phyloP scores from a whole-genome alignment of 2,797 vertebrate genomes.

The Mormyrops boulengeri region DNA sequence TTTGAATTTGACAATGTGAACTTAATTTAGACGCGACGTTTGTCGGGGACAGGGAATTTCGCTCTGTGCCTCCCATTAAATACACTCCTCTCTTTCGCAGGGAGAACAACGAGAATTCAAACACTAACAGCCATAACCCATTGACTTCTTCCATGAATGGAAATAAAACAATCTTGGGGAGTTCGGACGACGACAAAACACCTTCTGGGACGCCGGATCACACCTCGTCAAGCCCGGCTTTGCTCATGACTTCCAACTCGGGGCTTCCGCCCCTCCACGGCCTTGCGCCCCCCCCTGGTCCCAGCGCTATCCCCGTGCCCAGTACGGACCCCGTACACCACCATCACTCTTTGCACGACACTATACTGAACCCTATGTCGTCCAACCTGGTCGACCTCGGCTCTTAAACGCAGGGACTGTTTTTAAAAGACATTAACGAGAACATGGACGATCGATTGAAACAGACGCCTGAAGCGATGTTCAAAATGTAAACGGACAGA shows the following conservation, averaged over 20 bases:
- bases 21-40: constrained; percentile 2
- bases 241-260: constrained; percentile 78
- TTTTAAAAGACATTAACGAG: constrained; percentile 27
- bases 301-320: constrained; percentile 88
- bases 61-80: constrained; percentile 20
- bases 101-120: constrained; percentile 98
- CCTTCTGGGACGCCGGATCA: constrained; percentile 92
- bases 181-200: constrained; percentile 97
- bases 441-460: constrained; percentile 41
- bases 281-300: constrained; percentile 89
- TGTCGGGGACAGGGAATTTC: neutral
- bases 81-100: constrained; percentile 49
- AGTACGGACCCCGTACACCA: constrained; percentile 83
- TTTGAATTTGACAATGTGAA: neutral
- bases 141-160: constrained; percentile 93
- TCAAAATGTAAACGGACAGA: constrained; percentile 40
- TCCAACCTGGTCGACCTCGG: constrained; percentile 95
- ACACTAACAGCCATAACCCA: constrained; percentile 88
- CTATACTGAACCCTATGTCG: constrained; percentile 98
- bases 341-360: constrained; percentile 93
- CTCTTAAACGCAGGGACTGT: constrained; percentile 71
- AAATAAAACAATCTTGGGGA: constrained; percentile 93
- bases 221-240: constrained; percentile 82
- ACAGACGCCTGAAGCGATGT: constrained; percentile 55
- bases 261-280: constrained; percentile 84